Conservation (phyloP, 1,140 invertebrate species). For the Panulirus ornatus region DNA sequence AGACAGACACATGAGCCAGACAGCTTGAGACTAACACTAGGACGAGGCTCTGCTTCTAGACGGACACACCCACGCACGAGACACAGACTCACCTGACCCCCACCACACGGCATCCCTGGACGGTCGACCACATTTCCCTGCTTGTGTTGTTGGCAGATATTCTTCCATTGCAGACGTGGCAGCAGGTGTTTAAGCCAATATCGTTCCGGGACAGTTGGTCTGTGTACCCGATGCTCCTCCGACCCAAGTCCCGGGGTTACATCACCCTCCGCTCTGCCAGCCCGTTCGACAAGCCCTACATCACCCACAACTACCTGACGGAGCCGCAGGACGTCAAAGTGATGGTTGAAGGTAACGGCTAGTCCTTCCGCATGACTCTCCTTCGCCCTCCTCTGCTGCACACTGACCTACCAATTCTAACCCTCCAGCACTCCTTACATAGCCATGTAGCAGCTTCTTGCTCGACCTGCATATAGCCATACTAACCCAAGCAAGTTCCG, state of each 20-base stretch:
- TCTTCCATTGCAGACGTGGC: conserved; percentile 73
- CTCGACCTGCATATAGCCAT: too few species aligned
- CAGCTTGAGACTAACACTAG: background rate
- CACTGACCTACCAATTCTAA: too few species aligned
- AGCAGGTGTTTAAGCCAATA: conserved; percentile 80
- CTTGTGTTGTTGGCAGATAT: background rate
- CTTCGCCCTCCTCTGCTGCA: background rate
- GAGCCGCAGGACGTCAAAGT: conserved; percentile 89
- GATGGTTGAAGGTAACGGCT: conserved; percentile 85
- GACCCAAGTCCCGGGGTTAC: conserved; percentile 86
- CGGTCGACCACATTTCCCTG: background rate
- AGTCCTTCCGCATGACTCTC: background rate
- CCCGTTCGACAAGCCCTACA: conserved; percentile 93
- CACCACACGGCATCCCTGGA: background rate
- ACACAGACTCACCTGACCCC: background rate
- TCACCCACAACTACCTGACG: conserved; percentile 94
- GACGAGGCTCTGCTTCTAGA: background rate
- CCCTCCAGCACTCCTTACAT: too few species aligned
- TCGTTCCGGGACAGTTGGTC: conserved; percentile 90
- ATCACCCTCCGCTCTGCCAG: conserved; percentile 89
- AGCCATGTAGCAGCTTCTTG: too few species aligned
- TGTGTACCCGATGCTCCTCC: conserved; percentile 89
- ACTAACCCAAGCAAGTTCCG: too few species aligned
- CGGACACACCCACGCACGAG: background rate
- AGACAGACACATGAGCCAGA: background rate